Evolutionary conservation across 1,140 invertebrate genomes (phyloP), one percentile per base, ranked within the genome.

Genomic region (Drosophila hydei): DNA sequence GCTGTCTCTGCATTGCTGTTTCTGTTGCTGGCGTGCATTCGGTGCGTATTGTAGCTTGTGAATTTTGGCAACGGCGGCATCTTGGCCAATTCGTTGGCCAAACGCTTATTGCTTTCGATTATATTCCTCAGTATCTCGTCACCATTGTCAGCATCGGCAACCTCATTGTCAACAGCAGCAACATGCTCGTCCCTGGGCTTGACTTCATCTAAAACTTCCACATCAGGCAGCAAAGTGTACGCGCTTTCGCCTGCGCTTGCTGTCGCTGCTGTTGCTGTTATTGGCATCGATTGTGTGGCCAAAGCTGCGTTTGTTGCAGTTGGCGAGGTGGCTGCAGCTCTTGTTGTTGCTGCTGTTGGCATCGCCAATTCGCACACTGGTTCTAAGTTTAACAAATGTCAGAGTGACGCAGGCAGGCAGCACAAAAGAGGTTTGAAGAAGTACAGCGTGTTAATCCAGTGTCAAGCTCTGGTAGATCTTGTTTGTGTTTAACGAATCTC

Each of bases 361-460:
- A 71, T 85, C 77, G 25, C 52, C 62, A 33, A 62, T 54, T 77
- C 69, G 78, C 70, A 70, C 72, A 77, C 62, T 74, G 70, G 55
- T 63, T 84, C 77, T 85, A 70, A 48, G 77, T 79, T 54, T 42
- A 63, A 65, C 72, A 47, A 45, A 67, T 72, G 62, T 33, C 36
- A 50, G 42, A 72, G 50, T 60, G 50, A 67, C 30, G 58, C 72
- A 68, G 56, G 50, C 63, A 51, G 65, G 87, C 87, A 90, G 87
- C 87, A 75, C 83, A 75, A 89, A 89, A 83, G 78, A 83, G 72
- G 76, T 85, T 89, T 87, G 83, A 68, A 90, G 73, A 90, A 90
- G 81, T 87, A 87, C 78, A 90, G 78, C 87, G 72, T 87, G 83
- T 89, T 89, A 89, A 88, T 83, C 84, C 87, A 89, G 72, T 78